These are phyloP conservation scores for Steinernema carpocapsae DNA, from an alignment of 2,888 invertebrate species.

Conservation along the genomic window DNA sequence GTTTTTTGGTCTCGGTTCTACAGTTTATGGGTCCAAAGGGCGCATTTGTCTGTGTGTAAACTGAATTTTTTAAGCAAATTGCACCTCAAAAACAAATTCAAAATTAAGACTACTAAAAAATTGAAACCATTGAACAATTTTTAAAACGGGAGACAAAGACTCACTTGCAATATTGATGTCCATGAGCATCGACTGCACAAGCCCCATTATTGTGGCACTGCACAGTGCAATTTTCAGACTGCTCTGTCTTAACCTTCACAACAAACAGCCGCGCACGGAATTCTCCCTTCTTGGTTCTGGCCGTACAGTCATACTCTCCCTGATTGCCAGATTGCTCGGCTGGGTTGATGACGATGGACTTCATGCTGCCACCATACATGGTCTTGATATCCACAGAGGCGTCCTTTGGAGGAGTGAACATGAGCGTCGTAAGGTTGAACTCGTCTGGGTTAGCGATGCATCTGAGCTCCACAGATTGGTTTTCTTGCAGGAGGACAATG, in stretches of 20 bases:
- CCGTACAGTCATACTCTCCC: neutral
- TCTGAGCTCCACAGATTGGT: slow-evolving; percentile 5
- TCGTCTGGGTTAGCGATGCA: neutral
- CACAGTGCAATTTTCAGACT: neutral
- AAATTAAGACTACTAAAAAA: too few relatives aligned
- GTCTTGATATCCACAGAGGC: neutral
- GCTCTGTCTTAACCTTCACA: neutral
- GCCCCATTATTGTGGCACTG: neutral
- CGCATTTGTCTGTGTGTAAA: too few relatives aligned
- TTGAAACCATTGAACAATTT: too few relatives aligned
- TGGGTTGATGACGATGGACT: neutral
- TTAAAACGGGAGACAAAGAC: too few relatives aligned
- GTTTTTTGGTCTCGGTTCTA: too few relatives aligned
- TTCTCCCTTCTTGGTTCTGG: neutral
- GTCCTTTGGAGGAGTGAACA: neutral
- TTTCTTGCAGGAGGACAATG: neutral
- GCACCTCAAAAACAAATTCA: too few relatives aligned
- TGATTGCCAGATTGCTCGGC: neutral
- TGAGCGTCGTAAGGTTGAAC: neutral
- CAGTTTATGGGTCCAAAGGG: too few relatives aligned
- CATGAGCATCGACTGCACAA: neutral
- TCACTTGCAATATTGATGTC: neutral
- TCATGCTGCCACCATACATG: neutral
- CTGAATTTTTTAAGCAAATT: too few relatives aligned
- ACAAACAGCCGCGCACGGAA: neutral